Evolutionary conservation across 2,888 invertebrate genomes (phyloP).

Genomic region (Danaus chrysippus): DNA sequence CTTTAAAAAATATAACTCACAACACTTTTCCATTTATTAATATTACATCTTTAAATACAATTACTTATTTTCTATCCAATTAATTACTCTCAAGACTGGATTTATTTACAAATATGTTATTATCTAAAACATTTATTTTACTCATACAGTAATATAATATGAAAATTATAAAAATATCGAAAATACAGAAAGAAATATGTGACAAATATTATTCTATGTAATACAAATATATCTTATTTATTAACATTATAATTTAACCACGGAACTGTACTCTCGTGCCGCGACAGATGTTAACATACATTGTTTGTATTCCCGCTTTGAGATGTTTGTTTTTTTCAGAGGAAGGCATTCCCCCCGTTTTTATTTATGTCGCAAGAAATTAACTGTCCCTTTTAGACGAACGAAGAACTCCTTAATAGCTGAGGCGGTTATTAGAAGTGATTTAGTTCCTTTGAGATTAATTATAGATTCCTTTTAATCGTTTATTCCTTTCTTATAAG

Average conservation of each 20-base stretch:
- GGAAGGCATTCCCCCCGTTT: conserved; percentile 54
- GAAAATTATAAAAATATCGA: neutral
- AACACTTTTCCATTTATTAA: too few relatives aligned
- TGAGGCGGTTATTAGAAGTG: conserved; percentile 43
- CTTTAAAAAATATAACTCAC: neutral
- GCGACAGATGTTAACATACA: conserved; percentile 77
- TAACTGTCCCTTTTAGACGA: conserved; percentile 61
- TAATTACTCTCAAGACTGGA: too few relatives aligned
- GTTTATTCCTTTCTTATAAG: conserved; percentile 2
- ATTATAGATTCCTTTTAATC: conserved; percentile 3
- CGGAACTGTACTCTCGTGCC: conserved; percentile 59
- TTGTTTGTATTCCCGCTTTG: conserved; percentile 76
- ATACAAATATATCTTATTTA: conserved; percentile 11
- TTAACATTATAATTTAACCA: conserved; percentile 37
- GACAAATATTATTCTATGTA: conserved; percentile 8
- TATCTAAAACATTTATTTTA: too few relatives aligned
- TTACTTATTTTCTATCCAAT: too few relatives aligned
- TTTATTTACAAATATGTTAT: too few relatives aligned
- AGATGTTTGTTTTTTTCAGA: conserved; percentile 73
- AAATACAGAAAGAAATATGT: neutral
- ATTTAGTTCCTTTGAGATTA: conserved; percentile 14
- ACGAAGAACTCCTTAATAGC: conserved; percentile 61
- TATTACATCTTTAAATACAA: too few relatives aligned
- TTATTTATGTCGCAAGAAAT: conserved; percentile 76
- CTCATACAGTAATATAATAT: neutral